These are phyloP conservation scores for Pionites leucogaster DNA, from an alignment of 2,113 vertebrate genomes.

Conservation along the genomic window DNA sequence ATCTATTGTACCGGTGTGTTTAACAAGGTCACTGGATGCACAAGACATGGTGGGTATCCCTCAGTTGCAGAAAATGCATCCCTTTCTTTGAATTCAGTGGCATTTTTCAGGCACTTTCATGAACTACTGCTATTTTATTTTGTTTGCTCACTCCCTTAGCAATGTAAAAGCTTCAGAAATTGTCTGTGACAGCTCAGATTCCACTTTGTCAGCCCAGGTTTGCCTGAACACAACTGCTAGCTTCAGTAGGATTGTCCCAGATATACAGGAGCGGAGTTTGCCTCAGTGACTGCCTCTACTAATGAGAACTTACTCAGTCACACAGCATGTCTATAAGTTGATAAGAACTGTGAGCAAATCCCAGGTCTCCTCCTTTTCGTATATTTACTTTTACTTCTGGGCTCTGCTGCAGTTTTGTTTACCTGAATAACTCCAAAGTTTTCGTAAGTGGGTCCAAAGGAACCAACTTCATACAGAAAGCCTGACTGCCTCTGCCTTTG, in stretches of 20 bases:
- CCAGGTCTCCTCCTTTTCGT: not conserved
- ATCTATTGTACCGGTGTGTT: not conserved
- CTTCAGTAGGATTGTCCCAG: not conserved
- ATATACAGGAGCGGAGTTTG: not conserved
- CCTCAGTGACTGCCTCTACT: not conserved
- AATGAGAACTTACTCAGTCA: slow-evolving; percentile 6
- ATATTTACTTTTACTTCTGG: slow-evolving; percentile 8
- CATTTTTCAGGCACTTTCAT: not conserved
- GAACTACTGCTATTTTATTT: not conserved
- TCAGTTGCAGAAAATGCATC: not conserved
- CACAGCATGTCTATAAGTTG: not conserved
- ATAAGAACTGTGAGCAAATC: not conserved
- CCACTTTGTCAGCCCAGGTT: slow-evolving; percentile 4
- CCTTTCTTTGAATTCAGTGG: slow-evolving; percentile 1
- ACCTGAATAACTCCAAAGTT: slow-evolving; percentile 28
- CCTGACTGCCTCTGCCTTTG: slow-evolving; percentile 13
- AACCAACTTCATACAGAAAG: slow-evolving; percentile 8
- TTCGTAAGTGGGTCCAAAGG: slow-evolving; percentile 48
- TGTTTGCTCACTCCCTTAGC: not conserved
- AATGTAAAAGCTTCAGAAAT: not conserved
- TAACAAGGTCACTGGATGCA: slow-evolving; percentile 1
- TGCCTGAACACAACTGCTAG: not conserved
- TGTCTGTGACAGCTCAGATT: not conserved
- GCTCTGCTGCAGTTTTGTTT: slow-evolving; percentile 36
- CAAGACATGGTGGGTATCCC: not conserved